Evolutionary conservation across 2,888 invertebrate genomes (phyloP).

Genomic region (Dryococelus australis): DNA sequence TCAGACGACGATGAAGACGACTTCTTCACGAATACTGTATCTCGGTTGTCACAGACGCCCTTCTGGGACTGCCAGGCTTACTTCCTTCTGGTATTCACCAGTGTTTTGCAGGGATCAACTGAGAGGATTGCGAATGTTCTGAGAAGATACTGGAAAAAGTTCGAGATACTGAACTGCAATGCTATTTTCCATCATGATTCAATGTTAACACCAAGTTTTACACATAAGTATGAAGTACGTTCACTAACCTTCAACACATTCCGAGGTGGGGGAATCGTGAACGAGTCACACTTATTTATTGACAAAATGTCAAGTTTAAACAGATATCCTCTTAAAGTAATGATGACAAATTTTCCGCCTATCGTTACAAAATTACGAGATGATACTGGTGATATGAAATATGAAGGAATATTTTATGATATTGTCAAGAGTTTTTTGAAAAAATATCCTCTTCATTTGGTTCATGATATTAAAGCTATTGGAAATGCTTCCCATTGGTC

Average conservation of each 20-base stretch:
- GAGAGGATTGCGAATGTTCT: neutral
- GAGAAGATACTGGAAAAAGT: neutral
- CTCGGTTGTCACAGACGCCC: neutral
- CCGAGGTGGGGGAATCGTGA: neutral
- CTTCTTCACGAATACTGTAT: neutral
- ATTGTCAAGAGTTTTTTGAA: neutral
- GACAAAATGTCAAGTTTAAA: neutral
- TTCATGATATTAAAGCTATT: neutral
- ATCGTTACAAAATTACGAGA: neutral
- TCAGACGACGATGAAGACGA: neutral
- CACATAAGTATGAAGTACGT: neutral
- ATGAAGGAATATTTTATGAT: neutral
- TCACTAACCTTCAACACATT: neutral
- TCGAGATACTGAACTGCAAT: neutral
- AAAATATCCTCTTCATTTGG: neutral
- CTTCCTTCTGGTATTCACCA: neutral
- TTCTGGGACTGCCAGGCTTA: neutral
- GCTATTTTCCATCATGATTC: neutral
- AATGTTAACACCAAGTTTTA: neutral
- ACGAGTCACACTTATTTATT: neutral
- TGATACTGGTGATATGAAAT: neutral
- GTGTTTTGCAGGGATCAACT: neutral
- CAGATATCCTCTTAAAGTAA: neutral
- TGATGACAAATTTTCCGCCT: neutral
- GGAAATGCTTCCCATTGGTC: neutral